Evolutionary conservation across 2,113 vertebrate species (phyloP).

Genomic region (Donacobius atricapilla): DNA sequence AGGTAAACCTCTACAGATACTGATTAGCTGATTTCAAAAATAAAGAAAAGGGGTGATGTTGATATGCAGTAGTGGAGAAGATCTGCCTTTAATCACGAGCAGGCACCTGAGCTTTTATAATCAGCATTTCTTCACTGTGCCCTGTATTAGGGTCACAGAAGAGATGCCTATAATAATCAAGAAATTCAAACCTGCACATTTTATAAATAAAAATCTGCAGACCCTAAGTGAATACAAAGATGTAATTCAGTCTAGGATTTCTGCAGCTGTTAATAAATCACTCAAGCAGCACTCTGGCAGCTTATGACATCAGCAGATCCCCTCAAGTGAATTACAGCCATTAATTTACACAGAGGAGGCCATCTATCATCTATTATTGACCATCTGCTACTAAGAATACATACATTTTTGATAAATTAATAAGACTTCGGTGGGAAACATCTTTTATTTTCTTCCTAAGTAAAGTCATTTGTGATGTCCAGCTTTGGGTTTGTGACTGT

Average conservation of each 20-base stretch:
- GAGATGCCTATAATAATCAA: not conserved
- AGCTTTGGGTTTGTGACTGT: not conserved
- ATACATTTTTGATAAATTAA: not conserved
- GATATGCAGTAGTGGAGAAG: not conserved
- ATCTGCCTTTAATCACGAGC: not conserved
- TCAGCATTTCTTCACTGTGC: not conserved
- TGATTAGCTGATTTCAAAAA: not conserved
- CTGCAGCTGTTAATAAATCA: constrained; percentile 62
- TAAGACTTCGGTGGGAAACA: not conserved
- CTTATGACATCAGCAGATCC: constrained; percentile 55
- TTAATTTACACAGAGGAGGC: constrained; percentile 41
- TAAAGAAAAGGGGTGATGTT: not conserved
- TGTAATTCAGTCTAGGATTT: constrained; percentile 32
- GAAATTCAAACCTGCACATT: not conserved
- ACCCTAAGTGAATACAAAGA: not conserved
- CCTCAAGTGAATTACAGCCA: constrained; percentile 55
- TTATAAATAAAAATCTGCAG: not conserved
- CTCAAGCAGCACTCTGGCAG: constrained; percentile 41
- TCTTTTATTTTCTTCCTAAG: not conserved
- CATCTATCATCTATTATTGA: constrained; percentile 47
- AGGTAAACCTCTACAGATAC: not conserved
- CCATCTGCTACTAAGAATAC: constrained; percentile 29
- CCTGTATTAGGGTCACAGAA: not conserved
- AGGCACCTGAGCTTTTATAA: not conserved
- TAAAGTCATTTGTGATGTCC: not conserved